Percentiles rank a stretch among this genome's conserved stretches.
These are phyloP conservation scores for Rhinichthys klamathensis DNA, from an alignment of 2,113 vertebrate genomes.

Conservation along the genomic window DNA sequence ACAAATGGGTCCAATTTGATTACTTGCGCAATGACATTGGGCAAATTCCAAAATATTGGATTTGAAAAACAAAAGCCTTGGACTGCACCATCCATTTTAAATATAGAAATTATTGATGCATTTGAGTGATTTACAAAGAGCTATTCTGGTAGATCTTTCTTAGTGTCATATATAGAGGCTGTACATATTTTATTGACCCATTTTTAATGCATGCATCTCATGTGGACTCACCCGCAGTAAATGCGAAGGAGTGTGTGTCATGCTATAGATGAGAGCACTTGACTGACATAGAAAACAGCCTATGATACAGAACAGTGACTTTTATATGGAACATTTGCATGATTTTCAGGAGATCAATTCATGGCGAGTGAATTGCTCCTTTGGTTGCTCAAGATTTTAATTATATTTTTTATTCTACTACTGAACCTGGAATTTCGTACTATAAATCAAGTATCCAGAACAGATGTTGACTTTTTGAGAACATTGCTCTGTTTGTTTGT, in stretches of 20 bases:
- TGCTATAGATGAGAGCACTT: neutral
- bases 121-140: neutral
- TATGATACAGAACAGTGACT: neutral
- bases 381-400: neutral
- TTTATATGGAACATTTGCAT: neutral
- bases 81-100: neutral
- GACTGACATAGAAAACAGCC: neutral
- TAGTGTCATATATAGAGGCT: neutral
- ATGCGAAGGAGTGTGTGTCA: neutral
- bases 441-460: neutral
- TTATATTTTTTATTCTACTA: neutral
- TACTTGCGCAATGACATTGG: neutral
- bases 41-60: neutral
- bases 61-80: neutral
- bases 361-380: neutral
- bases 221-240: neutral
- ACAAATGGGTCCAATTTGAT: slow-evolving; percentile 16
- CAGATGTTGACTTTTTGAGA: neutral
- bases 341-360: neutral
- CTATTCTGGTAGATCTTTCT: neutral
- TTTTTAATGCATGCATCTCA: slow-evolving; percentile 2
- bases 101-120: neutral
- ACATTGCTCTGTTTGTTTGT: neutral
- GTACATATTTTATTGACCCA: neutral
- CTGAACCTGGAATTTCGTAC: neutral